phyloP scores from a whole-genome alignment of 2,113 vertebrate genomes.

The Blennius ocellaris region DNA sequence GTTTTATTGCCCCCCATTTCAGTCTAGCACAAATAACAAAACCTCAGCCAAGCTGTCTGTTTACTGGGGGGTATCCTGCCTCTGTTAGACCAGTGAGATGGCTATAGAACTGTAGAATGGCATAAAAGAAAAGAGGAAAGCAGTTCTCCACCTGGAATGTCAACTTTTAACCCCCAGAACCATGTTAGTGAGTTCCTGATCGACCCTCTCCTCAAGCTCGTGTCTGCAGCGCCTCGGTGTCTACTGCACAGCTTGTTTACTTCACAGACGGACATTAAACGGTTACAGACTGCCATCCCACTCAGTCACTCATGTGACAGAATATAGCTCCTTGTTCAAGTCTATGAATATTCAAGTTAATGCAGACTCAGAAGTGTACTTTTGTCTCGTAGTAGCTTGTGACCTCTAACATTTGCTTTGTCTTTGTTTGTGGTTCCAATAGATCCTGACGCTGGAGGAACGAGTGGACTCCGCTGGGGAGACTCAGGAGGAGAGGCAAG shows the following conservation, averaged over 20 bases:
- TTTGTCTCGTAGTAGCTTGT: constrained; percentile 9
- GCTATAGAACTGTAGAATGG: constrained; percentile 8
- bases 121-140: constrained; percentile 14
- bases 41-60: constrained; percentile 36
- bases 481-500: constrained; percentile 97
- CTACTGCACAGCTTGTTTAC: constrained; percentile 46
- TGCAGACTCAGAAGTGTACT: background rate
- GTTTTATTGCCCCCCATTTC: constrained; percentile 60
- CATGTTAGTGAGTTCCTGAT: constrained; percentile 34
- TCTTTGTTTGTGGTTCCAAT: constrained; percentile 1
- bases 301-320: background rate
- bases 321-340: background rate
- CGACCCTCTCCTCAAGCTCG: constrained; percentile 22
- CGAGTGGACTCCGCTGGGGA: constrained; percentile 90
- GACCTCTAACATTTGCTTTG: constrained; percentile 46
- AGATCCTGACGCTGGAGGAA: constrained; percentile 98
- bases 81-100: constrained; percentile 30
- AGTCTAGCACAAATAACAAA: constrained; percentile 48
- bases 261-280: constrained; percentile 17
- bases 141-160: constrained; percentile 61
- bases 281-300: background rate
- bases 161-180: constrained; percentile 52
- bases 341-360: constrained; percentile 2
- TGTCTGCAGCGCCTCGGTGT: constrained; percentile 41
- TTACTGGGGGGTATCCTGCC: constrained; percentile 63